phyloP scores from a whole-genome alignment of 2,888 invertebrate species.

The Mythimna lalbum region DNA sequence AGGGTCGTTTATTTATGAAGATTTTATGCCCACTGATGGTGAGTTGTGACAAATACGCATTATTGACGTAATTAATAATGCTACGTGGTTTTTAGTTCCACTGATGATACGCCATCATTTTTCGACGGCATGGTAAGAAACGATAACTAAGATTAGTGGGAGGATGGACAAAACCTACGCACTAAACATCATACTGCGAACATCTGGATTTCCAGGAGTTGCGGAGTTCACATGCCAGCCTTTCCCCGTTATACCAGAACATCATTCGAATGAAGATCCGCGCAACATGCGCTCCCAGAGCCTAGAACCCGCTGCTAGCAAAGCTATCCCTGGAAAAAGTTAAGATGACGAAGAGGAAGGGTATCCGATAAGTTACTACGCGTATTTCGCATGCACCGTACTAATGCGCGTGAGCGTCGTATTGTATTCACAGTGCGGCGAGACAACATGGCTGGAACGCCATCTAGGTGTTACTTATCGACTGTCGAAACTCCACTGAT shows the following conservation, averaged over 20 bases:
- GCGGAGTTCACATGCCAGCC: conserved; percentile 53
- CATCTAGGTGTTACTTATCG: conserved; percentile 22
- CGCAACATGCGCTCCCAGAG: conserved; percentile 37
- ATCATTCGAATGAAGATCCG: conserved; percentile 40
- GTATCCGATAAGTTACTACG: conserved; percentile 50
- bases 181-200: conserved; percentile 43
- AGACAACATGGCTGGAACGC: conserved; percentile 21
- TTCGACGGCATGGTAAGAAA: conserved; percentile 41
- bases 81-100: conserved; percentile 32
- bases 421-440: conserved; percentile 29
- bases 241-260: conserved; percentile 46
- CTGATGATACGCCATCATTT: conserved; percentile 23
- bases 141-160: conserved; percentile 4
- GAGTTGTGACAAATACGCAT: conserved; percentile 72
- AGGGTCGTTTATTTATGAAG: conserved; percentile 99
- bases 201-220: conserved; percentile 52
- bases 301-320: conserved; percentile 43
- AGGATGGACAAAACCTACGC: conserved; percentile 24
- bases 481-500: conserved; percentile 19
- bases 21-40: conserved; percentile 99
- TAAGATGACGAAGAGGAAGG: conserved; percentile 50
- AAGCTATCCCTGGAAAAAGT: conserved; percentile 48
- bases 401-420: conserved; percentile 30
- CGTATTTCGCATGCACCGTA: conserved; percentile 48
- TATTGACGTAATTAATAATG: conserved; percentile 36